A percentile compares a stretch with the other conserved stretches of the same genome.
Conservation (phyloP, 2,113 vertebrate species). For the Forbesichthys papilliferus region DNA sequence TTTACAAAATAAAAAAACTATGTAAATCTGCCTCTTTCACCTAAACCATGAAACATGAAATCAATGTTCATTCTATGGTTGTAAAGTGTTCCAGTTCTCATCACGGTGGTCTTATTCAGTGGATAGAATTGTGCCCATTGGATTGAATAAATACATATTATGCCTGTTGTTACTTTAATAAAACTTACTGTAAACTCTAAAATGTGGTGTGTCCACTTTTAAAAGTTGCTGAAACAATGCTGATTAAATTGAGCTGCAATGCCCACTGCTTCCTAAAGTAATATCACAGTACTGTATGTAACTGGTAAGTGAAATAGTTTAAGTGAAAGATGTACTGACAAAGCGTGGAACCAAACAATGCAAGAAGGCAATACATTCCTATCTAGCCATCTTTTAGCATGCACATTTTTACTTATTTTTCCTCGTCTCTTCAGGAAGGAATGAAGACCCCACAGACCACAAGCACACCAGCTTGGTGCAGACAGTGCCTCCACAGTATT, state of each 20-base stretch:
- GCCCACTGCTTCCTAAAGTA: slow-evolving; percentile 1
- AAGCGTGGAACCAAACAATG: slow-evolving; percentile 27
- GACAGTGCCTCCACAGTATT: no score
- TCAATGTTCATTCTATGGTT: no score
- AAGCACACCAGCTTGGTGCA: slow-evolving; percentile 5
- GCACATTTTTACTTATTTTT: slow-evolving; percentile 12
- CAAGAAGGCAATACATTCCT: slow-evolving; percentile 14
- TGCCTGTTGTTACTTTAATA: neutral
- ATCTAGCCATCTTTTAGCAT: slow-evolving; percentile 21
- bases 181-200: no score
- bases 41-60: no score
- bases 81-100: no score
- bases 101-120: no score
- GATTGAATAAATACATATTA: neutral
- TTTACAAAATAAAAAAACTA: neutral
- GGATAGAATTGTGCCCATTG: no score
- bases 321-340: slow-evolving; percentile 25
- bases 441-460: slow-evolving; percentile 42
- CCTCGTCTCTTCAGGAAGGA: slow-evolving; percentile 11
- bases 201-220: no score
- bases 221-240: neutral
- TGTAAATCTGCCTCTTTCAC: neutral
- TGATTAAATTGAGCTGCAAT: neutral
- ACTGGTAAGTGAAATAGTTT: neutral
- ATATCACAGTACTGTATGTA: slow-evolving; percentile 2